These are phyloP conservation scores for Perognathus longimembris DNA, from an alignment of 2,113 vertebrate species.

Conservation along the genomic window DNA sequence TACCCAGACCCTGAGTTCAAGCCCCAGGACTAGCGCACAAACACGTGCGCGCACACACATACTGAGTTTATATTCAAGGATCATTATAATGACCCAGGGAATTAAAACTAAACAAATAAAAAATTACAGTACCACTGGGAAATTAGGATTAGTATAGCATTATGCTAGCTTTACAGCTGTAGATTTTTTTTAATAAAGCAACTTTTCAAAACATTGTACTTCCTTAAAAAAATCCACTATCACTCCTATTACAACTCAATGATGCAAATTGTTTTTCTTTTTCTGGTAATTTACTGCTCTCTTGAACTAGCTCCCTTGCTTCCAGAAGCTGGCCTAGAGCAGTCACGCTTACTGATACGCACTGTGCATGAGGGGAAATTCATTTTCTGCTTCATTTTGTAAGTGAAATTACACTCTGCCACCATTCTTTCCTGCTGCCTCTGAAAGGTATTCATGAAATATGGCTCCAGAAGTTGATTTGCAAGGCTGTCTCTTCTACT, in stretches of 20 bases:
- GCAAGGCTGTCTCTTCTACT: slow-evolving; percentile 48
- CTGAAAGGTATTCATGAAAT: slow-evolving; percentile 64
- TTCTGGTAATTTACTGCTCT: slow-evolving; percentile 70
- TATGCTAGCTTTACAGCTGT: slow-evolving; percentile 16
- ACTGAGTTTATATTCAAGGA: background rate
- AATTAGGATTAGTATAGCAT: background rate
- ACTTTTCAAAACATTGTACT: background rate
- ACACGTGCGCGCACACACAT: too few relatives aligned
- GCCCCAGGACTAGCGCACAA: too few relatives aligned
- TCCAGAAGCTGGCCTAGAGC: slow-evolving; percentile 29
- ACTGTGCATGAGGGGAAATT: slow-evolving; percentile 53
- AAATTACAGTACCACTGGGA: slow-evolving; percentile 4
- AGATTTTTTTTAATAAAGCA: background rate
- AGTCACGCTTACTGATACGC: slow-evolving; percentile 18
- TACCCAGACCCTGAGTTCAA: too few relatives aligned
- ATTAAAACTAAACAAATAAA: background rate
- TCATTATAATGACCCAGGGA: background rate
- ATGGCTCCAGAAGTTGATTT: slow-evolving; percentile 44
- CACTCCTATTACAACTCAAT: background rate
- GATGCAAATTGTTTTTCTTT: slow-evolving; percentile 63
- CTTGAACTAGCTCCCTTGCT: slow-evolving; percentile 31
- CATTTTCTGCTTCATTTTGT: slow-evolving; percentile 78
- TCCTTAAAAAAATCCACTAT: background rate
- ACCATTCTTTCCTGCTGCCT: slow-evolving; percentile 25
- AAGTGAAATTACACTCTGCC: slow-evolving; percentile 66